Evolutionary conservation across 1,140 invertebrate genomes (phyloP).

Genomic region (Drosophila novamexicana): DNA sequence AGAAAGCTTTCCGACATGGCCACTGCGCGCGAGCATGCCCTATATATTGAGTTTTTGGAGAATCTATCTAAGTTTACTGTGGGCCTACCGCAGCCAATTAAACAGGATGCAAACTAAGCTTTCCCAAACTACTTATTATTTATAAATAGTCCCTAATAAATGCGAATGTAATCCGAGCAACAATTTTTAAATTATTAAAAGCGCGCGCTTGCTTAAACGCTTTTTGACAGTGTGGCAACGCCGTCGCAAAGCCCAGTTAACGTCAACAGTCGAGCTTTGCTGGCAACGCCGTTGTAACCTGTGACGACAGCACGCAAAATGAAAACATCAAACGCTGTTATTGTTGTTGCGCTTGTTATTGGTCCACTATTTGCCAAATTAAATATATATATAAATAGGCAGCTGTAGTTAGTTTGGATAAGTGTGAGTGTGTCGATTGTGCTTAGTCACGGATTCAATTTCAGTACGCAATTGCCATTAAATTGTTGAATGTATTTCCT

Average conservation of each 20-base stretch:
- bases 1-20: slow-evolving; percentile 47
- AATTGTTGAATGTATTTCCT: slow-evolving; percentile 23
- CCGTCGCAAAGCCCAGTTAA: slow-evolving; percentile 26
- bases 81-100: slow-evolving; percentile 17
- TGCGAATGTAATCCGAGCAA: not conserved
- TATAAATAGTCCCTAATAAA: not conserved
- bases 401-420: slow-evolving; percentile 33
- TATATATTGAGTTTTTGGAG: slow-evolving; percentile 41
- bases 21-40: slow-evolving; percentile 30
- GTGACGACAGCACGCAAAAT: slow-evolving; percentile 47
- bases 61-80: slow-evolving; percentile 36
- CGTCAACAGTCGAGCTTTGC: slow-evolving; percentile 22
- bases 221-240: slow-evolving; percentile 23
- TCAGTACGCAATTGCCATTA: slow-evolving; percentile 33
- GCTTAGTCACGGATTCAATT: slow-evolving; percentile 31
- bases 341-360: slow-evolving; percentile 28
- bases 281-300: slow-evolving; percentile 46
- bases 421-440: slow-evolving; percentile 27
- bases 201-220: not conserved
- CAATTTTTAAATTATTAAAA: not conserved
- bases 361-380: slow-evolving; percentile 29
- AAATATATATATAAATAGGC: slow-evolving; percentile 31
- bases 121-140: not conserved
- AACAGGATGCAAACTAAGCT: slow-evolving; percentile 2
- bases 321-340: slow-evolving; percentile 37